Evolutionary conservation across 92 coral and sea anemone species (phyloP).

Genomic region (Zoanthus solanderi): DNA sequence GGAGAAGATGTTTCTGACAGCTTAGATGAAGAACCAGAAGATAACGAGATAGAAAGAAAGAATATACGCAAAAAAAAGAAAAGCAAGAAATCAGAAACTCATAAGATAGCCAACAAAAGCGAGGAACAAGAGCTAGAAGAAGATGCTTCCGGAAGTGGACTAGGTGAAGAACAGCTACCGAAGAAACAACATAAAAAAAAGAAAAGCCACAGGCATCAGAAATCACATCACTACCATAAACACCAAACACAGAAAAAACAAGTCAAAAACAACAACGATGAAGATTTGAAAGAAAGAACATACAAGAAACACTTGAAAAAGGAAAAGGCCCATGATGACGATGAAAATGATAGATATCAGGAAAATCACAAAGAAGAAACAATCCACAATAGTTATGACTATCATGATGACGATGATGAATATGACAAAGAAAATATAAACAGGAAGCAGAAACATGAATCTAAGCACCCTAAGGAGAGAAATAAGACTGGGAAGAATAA

Average conservation of each 20-base stretch:
- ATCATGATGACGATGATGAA: constrained; percentile 21
- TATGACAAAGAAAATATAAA: not conserved
- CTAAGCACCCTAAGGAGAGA: not conserved
- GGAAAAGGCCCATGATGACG: constrained; percentile 28
- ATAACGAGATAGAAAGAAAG: constrained; percentile 17
- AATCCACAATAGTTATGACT: constrained; percentile 15
- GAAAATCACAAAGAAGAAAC: constrained; percentile 15
- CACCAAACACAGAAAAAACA: constrained; percentile 7
- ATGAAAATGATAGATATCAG: constrained; percentile 42
- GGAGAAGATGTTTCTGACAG: constrained; percentile 63
- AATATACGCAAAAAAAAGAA: constrained; percentile 26
- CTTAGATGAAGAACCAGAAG: constrained; percentile 22
- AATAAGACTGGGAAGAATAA: not conserved
- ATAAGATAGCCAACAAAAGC: not conserved
- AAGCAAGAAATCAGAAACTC: constrained; percentile 19
- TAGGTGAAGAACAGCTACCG: not conserved
- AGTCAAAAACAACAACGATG: constrained; percentile 29
- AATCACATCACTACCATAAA: not conserved
- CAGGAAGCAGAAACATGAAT: not conserved
- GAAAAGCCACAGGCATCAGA: constrained; percentile 15
- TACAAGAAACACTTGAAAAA: constrained; percentile 17
- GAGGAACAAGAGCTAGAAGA: not conserved
- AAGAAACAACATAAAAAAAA: constrained; percentile 16
- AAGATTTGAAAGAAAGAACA: constrained; percentile 34
- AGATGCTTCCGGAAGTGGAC: constrained; percentile 27